Percentiles rank a stretch among this genome's conserved stretches.
Evolutionary conservation across 2,888 invertebrate genomes (phyloP).

Genomic region (Patella ulyssiponensis): DNA sequence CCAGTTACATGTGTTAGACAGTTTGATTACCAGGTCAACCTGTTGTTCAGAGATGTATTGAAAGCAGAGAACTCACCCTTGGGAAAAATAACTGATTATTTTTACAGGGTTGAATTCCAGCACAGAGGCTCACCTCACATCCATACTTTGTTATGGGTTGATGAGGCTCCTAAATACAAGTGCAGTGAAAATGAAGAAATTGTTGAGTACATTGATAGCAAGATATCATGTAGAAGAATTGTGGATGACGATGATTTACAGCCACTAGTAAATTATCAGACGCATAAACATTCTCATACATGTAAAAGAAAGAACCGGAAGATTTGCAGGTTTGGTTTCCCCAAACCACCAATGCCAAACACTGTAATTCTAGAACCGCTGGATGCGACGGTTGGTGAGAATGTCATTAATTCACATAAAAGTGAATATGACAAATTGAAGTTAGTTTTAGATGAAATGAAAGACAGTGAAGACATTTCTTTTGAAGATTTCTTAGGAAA

Average conservation of each 20-base stretch:
- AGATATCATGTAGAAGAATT: slow-evolving; percentile 31
- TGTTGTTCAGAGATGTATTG: slow-evolving; percentile 32
- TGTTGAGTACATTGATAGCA: slow-evolving; percentile 30
- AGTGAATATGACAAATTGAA: neutral
- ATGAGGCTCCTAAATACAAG: slow-evolving; percentile 38
- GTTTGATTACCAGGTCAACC: slow-evolving; percentile 45
- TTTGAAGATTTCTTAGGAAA: neutral
- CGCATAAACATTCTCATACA: slow-evolving; percentile 34
- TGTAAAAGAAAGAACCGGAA: slow-evolving; percentile 13
- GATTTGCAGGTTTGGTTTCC: no score
- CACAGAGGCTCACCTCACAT: slow-evolving; percentile 50
- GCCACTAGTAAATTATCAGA: slow-evolving; percentile 25
- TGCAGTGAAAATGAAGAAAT: slow-evolving; percentile 30
- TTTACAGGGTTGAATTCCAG: slow-evolving; percentile 49
- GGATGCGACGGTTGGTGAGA: no score
- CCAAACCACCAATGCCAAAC: no score
- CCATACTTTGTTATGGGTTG: slow-evolving; percentile 43
- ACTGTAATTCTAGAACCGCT: no score
- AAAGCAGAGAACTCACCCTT: slow-evolving; percentile 33
- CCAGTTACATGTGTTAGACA: slow-evolving; percentile 49
- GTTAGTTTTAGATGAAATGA: no score
- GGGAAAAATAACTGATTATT: no score
- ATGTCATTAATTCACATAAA: no score
- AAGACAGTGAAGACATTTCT: no score
- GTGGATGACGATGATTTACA: slow-evolving; percentile 25